Conservation (phyloP, 2,888 invertebrate species). For the Vesta saturnalis region DNA sequence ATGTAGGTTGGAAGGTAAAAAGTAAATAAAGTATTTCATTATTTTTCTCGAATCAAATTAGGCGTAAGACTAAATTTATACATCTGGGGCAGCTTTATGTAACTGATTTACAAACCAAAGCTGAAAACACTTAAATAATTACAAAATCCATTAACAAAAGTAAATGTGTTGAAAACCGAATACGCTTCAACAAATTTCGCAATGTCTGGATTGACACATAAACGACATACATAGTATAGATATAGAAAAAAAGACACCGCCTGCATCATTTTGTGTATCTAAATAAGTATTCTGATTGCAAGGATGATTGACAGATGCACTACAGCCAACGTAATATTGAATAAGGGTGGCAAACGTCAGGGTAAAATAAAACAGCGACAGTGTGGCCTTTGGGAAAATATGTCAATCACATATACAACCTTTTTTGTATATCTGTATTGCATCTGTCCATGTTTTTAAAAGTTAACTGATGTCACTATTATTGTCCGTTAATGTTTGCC, state of each 20-base stretch:
- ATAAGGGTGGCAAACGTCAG: conserved; percentile 48
- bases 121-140: no score
- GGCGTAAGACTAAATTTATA: no score
- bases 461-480: conserved; percentile 33
- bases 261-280: conserved; percentile 39
- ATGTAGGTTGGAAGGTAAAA: no score
- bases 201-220: conserved; percentile 34
- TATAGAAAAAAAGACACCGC: conserved; percentile 37
- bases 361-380: conserved; percentile 48
- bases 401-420: conserved; percentile 56
- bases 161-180: conserved; percentile 17
- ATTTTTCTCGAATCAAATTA: no score
- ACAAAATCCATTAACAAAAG: background rate
- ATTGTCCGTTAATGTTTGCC: conserved; percentile 21
- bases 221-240: conserved; percentile 30
- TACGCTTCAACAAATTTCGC: conserved; percentile 36
- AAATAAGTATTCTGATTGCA: conserved; percentile 46
- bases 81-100: no score
- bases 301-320: conserved; percentile 45
- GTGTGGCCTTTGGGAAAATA: conserved; percentile 58
- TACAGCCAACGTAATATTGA: conserved; percentile 45
- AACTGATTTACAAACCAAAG: no score
- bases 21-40: no score
- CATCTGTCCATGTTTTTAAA: conserved; percentile 56
- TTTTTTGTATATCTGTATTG: conserved; percentile 51